phyloP scores from a whole-genome alignment of 2,113 vertebrate genomes.

The Eretmochelys imbricata region DNA sequence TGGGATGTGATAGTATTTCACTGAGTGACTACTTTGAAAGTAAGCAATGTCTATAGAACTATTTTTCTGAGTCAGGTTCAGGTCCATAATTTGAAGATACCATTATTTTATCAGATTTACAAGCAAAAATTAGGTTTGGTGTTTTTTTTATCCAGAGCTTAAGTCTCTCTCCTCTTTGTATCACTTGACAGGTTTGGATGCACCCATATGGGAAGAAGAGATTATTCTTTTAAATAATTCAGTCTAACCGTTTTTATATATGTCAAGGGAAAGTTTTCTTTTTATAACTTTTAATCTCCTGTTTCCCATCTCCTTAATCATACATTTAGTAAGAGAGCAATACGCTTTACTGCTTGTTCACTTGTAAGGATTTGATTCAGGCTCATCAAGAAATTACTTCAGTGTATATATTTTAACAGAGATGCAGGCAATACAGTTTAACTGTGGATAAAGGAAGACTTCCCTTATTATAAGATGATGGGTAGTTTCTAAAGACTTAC shows the following conservation, averaged over 20 bases:
- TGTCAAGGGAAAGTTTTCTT: not conserved
- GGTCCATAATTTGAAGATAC: not conserved
- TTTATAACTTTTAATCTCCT: not conserved
- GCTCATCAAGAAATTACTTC: not conserved
- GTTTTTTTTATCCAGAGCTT: not conserved
- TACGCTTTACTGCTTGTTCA: not conserved
- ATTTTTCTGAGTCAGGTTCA: not conserved
- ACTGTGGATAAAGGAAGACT: not conserved
- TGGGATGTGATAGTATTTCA: not conserved
- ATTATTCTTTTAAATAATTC: not conserved
- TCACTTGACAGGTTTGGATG: not conserved
- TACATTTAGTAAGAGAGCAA: not conserved
- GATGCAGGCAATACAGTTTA: not conserved
- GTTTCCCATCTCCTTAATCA: not conserved
- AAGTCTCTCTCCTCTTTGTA: rapidly evolving
- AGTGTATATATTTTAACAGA: not conserved
- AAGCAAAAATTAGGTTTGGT: not conserved
- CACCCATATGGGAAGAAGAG: not conserved
- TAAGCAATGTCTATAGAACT: not conserved
- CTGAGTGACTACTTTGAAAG: not conserved
- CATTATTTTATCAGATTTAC: not conserved
- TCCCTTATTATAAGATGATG: not conserved
- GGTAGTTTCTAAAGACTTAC: not conserved
- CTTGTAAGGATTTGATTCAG: not conserved
- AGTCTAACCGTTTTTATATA: not conserved